Evolutionary conservation across 2,888 invertebrate species (phyloP).

Genomic region (Orchesella flavescens): DNA sequence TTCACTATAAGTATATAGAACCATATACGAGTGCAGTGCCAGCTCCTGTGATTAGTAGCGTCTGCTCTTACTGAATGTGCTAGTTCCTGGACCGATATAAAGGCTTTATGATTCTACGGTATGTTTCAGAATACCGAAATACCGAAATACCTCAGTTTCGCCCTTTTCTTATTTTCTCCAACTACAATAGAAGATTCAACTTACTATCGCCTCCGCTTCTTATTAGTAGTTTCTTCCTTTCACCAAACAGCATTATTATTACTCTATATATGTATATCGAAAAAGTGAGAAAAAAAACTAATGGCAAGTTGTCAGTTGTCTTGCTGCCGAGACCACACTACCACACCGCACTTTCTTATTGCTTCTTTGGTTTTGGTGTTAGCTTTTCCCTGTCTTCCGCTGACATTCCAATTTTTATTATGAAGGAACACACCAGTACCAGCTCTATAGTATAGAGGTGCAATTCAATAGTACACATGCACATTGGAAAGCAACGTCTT

Average conservation of each 20-base stretch:
- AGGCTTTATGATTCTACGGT: too few species aligned
- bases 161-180: not conserved
- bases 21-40: too few species aligned
- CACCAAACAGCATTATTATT: not conserved
- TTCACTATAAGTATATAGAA: too few species aligned
- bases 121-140: too few species aligned
- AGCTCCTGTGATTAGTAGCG: not conserved
- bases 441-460: too few species aligned
- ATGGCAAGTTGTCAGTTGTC: slow-evolving; percentile 2
- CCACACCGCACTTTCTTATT: slow-evolving; percentile 8
- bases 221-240: not conserved
- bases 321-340: not conserved
- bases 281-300: not conserved
- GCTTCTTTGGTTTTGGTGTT: not conserved
- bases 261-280: not conserved
- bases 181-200: not conserved
- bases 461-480: too few species aligned
- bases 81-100: too few species aligned
- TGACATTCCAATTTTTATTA: slow-evolving; percentile 51
- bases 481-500: too few species aligned
- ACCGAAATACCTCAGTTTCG: too few species aligned
- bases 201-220: not conserved
- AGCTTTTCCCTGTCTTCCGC: slow-evolving; percentile 8
- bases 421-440: not conserved
- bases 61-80: not conserved